Evolutionary conservation across 2,888 invertebrate genomes (phyloP).

Genomic region (Watsonalla cultraria): DNA sequence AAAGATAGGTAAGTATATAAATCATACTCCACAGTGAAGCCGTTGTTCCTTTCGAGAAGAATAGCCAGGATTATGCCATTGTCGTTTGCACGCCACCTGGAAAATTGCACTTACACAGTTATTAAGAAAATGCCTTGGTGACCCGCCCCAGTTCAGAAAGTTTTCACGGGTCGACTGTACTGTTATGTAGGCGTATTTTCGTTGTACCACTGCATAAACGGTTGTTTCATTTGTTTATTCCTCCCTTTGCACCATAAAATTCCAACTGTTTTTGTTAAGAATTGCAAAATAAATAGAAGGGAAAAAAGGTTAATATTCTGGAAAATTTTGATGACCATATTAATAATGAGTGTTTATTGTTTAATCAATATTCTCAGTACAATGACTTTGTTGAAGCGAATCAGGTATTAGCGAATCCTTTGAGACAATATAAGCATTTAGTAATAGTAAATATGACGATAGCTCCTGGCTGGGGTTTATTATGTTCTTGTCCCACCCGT

Average conservation of each 20-base stretch:
- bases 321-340: too few species aligned
- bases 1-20: constrained; percentile 1
- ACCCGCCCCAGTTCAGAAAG: constrained; percentile 3
- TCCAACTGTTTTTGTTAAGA: background rate
- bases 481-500: too few species aligned
- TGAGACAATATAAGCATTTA: too few species aligned
- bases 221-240: background rate
- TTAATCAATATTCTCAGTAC: too few species aligned
- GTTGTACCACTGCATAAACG: background rate
- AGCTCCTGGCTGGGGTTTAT: too few species aligned
- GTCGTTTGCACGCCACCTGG: constrained; percentile 15
- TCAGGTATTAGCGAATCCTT: too few species aligned
- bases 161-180: constrained; percentile 4
- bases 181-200: background rate
- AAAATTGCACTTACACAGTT: constrained; percentile 17
- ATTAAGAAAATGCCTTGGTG: constrained; percentile 11
- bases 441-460: too few species aligned
- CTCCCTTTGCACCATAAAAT: background rate
- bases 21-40: background rate
- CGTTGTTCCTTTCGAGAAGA: constrained; percentile 2
- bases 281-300: too few species aligned
- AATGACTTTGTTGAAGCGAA: too few species aligned
- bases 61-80: constrained; percentile 15
- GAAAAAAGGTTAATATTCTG: too few species aligned
- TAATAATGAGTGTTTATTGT: too few species aligned